Base-by-base conservation (phyloP, 2,888 invertebrate species). In the Argyresthia goedartella region DNA sequence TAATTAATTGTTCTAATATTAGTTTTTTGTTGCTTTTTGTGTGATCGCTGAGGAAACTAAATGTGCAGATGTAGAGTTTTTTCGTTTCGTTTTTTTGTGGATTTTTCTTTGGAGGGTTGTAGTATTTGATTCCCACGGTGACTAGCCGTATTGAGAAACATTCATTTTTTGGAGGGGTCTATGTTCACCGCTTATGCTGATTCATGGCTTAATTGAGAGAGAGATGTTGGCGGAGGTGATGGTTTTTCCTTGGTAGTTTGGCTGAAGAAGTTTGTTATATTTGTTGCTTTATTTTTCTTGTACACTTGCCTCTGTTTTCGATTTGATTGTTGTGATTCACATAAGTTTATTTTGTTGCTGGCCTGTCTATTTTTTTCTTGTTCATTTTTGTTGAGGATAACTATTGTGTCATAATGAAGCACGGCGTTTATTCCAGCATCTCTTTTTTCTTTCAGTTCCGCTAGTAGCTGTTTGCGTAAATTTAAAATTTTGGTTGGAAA, bases 51-150 rank as follows among this genome's bases (percentile, higher is more conserved):
- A n/a, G n/a, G n/a, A n/a, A n/a, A n/a, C n/a, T n/a, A n/a, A n/a
- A n/a, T n/a, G n/a, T n/a, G n/a, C n/a, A n/a, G n/a, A n/a, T n/a
- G n/a, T n/a, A n/a, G n/a, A n/a, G n/a, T n/a, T n/a, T n/a, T n/a
- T n/a, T n/a, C n/a, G n/a, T n/a, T n/a, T n/a, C n/a, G n/a, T n/a
- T n/a, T n/a, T n/a, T n/a, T n/a, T n/a, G n/a, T n/a, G n/a, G n/a
- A n/a, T n/a, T n/a, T n/a, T n/a, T n/a, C n/a, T n/a, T 45, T 45
- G 14, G 15, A 49, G 49, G 48, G 49, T 48, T 48, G 33, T 25
- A 16, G 47, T 47, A 10, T 7, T 47, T 14, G 8, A 15, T 8
- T 34, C 46, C 15, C 46, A 13, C 46, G 46, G 46, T 13, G 46
- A 46, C 46, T 16, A 33, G 33, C 43, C 43, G 43, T 6, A 7